Percentiles rank a stretch among this genome's conserved stretches.
These are phyloP conservation scores for Eupeodes latifasciatus DNA, from an alignment of 2,888 invertebrate genomes.

Conservation along the genomic window DNA sequence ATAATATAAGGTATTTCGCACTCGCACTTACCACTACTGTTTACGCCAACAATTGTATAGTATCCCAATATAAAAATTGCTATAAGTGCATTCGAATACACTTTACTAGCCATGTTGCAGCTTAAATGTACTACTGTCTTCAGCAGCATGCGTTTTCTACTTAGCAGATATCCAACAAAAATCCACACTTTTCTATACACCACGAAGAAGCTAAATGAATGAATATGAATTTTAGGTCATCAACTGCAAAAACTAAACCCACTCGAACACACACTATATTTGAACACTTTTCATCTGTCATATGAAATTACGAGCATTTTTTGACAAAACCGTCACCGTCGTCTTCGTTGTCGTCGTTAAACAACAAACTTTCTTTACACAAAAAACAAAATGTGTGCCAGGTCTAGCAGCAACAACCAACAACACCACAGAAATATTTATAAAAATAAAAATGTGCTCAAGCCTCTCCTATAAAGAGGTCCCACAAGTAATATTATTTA, in stretches of 20 bases:
- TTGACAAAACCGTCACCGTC: slow-evolving; percentile 22
- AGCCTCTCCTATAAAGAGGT: slow-evolving; percentile 60
- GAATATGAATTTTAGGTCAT: slow-evolving; percentile 58
- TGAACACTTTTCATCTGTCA: slow-evolving; percentile 68
- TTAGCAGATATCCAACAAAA: slow-evolving; percentile 35
- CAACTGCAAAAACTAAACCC: slow-evolving; percentile 42
- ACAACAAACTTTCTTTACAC: slow-evolving; percentile 64
- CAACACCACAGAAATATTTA: slow-evolving; percentile 30
- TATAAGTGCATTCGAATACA: slow-evolving; percentile 70
- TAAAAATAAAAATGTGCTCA: slow-evolving; percentile 48
- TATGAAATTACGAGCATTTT: slow-evolving; percentile 59
- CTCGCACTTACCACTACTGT: slow-evolving; percentile 69
- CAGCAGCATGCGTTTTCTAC: slow-evolving; percentile 37
- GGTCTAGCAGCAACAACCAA: slow-evolving; percentile 1
- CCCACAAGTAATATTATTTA: slow-evolving; percentile 62
- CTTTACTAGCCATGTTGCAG: slow-evolving; percentile 69
- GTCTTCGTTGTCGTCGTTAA: slow-evolving; percentile 13
- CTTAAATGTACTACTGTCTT: slow-evolving; percentile 38
- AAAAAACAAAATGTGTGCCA: slow-evolving; percentile 61
- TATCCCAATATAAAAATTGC: slow-evolving; percentile 69
- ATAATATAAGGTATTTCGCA: background rate
- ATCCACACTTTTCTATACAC: slow-evolving; percentile 53
- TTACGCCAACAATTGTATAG: slow-evolving; percentile 69
- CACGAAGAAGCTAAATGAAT: slow-evolving; percentile 31
- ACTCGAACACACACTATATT: slow-evolving; percentile 37